phyloP scores from a whole-genome alignment of 2,888 invertebrate species.

The Rotaria magnacalcarata region DNA sequence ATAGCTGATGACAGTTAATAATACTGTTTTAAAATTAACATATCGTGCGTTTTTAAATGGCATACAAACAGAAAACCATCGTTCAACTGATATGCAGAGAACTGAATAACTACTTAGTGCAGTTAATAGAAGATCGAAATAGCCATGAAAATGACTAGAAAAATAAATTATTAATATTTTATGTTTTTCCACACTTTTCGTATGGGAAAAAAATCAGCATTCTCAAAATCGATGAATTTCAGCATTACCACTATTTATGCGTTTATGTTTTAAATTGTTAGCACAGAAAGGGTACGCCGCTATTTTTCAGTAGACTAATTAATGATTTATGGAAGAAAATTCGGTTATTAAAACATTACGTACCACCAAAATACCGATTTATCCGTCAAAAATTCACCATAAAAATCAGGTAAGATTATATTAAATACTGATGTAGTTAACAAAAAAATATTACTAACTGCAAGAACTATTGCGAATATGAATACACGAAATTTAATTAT shows the following conservation, averaged over 20 bases:
- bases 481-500: slow-evolving; percentile 31
- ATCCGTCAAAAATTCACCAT: neutral
- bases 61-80: slow-evolving; percentile 26
- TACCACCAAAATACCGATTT: slow-evolving; percentile 17
- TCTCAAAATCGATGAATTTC: no score
- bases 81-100: neutral
- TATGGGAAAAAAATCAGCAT: no score
- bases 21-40: neutral
- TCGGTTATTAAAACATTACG: neutral
- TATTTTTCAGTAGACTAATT: no score
- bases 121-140: slow-evolving; percentile 24
- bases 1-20: neutral
- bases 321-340: neutral
- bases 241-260: no score
- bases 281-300: no score
- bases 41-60: slow-evolving; percentile 22
- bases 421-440: slow-evolving; percentile 27
- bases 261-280: no score
- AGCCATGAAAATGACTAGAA: slow-evolving; percentile 35
- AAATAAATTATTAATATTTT: no score
- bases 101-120: slow-evolving; percentile 2
- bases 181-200: no score
- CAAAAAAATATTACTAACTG: slow-evolving; percentile 33
- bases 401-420: neutral
- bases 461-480: slow-evolving; percentile 16